These are phyloP conservation scores for Litoditis marina DNA, from an alignment of 2,888 invertebrate species.

Conservation along the genomic window DNA sequence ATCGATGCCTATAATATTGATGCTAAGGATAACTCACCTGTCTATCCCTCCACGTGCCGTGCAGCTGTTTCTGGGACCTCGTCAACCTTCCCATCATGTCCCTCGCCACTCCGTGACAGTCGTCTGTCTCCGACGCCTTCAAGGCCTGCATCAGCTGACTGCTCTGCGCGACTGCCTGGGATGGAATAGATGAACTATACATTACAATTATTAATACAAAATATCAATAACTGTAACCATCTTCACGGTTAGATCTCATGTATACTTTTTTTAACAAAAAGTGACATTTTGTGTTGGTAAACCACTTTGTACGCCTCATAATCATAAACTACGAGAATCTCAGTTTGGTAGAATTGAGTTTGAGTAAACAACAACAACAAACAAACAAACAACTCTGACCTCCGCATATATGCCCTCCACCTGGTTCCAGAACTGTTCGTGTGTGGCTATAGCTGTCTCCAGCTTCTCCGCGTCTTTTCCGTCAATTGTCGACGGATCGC, in stretches of 20 bases:
- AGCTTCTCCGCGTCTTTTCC: constrained; percentile 26
- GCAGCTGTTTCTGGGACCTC: constrained; percentile 31
- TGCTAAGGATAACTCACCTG: constrained; percentile 22
- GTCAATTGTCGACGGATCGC: constrained; percentile 37
- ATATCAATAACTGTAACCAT: no score
- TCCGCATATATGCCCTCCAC: constrained; percentile 35
- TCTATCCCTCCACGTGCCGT: constrained; percentile 32
- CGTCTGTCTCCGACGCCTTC: constrained; percentile 23
- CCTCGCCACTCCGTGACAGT: constrained; percentile 14
- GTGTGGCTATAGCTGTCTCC: constrained; percentile 33
- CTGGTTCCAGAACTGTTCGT: constrained; percentile 23
- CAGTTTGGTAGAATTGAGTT: no score
- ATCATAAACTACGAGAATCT: no score
- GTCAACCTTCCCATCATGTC: constrained; percentile 21
- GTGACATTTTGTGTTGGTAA: no score
- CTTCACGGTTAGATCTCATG: no score
- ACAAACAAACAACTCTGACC: constrained; percentile 20
- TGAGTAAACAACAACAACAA: no score
- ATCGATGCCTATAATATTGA: no score
- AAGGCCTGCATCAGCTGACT: constrained; percentile 27
- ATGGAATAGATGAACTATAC: no score
- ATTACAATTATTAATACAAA: no score
- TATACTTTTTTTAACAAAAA: no score
- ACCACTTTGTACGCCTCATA: no score
- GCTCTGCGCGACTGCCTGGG: constrained; percentile 8